Conservation (phyloP, 1,140 invertebrate species). For the Zaprionus tsacasi region DNA sequence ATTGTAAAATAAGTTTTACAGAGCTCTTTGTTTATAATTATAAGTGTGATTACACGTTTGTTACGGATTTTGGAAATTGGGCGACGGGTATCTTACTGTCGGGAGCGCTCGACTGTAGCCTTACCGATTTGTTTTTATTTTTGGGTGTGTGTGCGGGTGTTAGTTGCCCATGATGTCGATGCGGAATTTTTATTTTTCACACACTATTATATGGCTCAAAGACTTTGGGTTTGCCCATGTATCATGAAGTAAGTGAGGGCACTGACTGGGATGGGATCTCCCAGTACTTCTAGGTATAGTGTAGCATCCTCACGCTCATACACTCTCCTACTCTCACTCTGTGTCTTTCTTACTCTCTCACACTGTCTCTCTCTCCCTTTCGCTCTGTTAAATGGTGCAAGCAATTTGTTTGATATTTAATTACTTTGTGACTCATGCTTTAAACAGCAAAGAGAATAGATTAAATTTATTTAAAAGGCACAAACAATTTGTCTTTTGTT, state of each 20-base stretch:
- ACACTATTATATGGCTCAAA: conserved; percentile 37
- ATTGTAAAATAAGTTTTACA: too few relatives aligned
- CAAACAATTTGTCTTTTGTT: not conserved
- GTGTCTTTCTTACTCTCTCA: not conserved
- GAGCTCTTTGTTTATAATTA: too few relatives aligned
- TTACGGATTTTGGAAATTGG: too few relatives aligned
- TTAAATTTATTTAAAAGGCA: not conserved
- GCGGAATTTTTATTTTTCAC: conserved; percentile 43
- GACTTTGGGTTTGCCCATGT: conserved; percentile 15
- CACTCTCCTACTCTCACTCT: not conserved
- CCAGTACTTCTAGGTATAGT: not conserved
- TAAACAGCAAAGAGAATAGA: not conserved
- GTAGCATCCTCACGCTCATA: not conserved
- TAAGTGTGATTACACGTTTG: too few relatives aligned
- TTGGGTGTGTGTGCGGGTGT: not conserved
- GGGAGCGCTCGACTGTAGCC: too few relatives aligned
- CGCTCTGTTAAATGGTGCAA: conserved; percentile 28
- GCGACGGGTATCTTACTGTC: too few relatives aligned
- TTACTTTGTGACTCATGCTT: conserved; percentile 37
- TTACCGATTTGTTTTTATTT: too few relatives aligned
- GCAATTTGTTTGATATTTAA: conserved; percentile 37
- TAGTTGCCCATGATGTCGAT: conserved; percentile 18
- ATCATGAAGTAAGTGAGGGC: not conserved
- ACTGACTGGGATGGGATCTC: not conserved
- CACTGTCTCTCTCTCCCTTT: not conserved